A percentile compares a stretch with the other conserved stretches of the same genome.
These are phyloP conservation scores for Scaeva pyrastri DNA, from an alignment of 2,888 invertebrate genomes.

Conservation along the genomic window DNA sequence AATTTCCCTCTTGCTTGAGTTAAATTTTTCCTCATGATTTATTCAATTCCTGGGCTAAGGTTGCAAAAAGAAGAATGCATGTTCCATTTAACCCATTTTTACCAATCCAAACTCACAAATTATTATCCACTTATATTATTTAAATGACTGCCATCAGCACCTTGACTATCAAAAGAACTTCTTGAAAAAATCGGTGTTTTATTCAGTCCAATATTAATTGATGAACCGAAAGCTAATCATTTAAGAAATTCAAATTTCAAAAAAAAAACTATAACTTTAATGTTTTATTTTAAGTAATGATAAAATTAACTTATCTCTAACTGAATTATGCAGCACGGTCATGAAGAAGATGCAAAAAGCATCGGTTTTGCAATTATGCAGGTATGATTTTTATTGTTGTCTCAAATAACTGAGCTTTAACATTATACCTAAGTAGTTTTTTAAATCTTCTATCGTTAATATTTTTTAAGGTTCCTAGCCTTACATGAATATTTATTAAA, in stretches of 20 bases:
- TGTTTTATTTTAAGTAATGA: neutral
- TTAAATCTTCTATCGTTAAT: constrained; percentile 25
- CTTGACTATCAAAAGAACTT: neutral
- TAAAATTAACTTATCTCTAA: neutral
- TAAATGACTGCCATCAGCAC: neutral
- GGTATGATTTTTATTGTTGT: neutral
- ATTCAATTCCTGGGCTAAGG: too few relatives aligned
- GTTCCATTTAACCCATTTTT: neutral
- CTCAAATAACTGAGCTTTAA: constrained; percentile 12
- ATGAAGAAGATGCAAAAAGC: neutral
- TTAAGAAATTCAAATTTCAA: constrained; percentile 19
- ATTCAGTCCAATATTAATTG: neutral
- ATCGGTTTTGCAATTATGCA: neutral
- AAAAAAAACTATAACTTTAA: neutral
- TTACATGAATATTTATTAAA: constrained; percentile 26
- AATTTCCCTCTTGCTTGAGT: too few relatives aligned
- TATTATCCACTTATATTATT: neutral
- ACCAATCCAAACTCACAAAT: neutral
- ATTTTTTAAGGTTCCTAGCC: constrained; percentile 45
- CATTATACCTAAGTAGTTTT: constrained; percentile 9
- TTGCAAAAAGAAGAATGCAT: too few relatives aligned
- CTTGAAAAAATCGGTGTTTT: constrained; percentile 15
- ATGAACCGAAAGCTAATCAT: neutral
- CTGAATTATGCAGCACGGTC: neutral
- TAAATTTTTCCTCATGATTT: too few relatives aligned